phyloP scores from a whole-genome alignment of 2,888 invertebrate genomes.

The Iphiclides podalirius region DNA sequence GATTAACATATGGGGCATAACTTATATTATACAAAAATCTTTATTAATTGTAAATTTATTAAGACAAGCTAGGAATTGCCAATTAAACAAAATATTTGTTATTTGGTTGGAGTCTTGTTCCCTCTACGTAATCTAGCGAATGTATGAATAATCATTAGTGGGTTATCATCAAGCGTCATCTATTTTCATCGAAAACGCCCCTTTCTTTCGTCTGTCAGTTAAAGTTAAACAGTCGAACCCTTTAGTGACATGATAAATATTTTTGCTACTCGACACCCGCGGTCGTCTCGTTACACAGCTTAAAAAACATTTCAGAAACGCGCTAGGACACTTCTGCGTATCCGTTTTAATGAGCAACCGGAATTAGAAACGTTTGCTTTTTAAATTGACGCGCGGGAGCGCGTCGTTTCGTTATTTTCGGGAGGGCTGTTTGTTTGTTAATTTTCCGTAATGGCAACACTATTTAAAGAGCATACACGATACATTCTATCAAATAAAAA shows the following conservation, averaged over 20 bases:
- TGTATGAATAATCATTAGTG: too few species aligned
- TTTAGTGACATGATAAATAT: slow-evolving; percentile 64
- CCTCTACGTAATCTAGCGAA: too few species aligned
- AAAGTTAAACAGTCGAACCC: slow-evolving; percentile 50
- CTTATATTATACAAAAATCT: too few species aligned
- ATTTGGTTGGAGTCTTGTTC: too few species aligned
- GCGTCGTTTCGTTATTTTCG: slow-evolving; percentile 28
- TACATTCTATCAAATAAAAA: too few species aligned
- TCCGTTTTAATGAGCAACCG: slow-evolving; percentile 54
- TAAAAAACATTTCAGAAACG: slow-evolving; percentile 35
- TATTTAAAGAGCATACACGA: background rate
- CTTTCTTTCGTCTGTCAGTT: slow-evolving; percentile 37
- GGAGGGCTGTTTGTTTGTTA: slow-evolving; percentile 18
- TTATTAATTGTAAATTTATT: too few species aligned
- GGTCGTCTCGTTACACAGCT: slow-evolving; percentile 31
- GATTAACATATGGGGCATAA: background rate
- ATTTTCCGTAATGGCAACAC: background rate
- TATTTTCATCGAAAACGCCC: slow-evolving; percentile 30
- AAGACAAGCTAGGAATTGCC: too few species aligned
- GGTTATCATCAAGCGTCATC: too few species aligned
- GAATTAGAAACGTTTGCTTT: slow-evolving; percentile 49
- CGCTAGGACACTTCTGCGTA: slow-evolving; percentile 41
- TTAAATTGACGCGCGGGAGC: slow-evolving; percentile 41
- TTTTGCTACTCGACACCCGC: slow-evolving; percentile 62
- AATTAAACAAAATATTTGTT: too few species aligned